phyloP scores from a whole-genome alignment of 23 tunicate genomes.

The Oikopleura vanhoeffeni region DNA sequence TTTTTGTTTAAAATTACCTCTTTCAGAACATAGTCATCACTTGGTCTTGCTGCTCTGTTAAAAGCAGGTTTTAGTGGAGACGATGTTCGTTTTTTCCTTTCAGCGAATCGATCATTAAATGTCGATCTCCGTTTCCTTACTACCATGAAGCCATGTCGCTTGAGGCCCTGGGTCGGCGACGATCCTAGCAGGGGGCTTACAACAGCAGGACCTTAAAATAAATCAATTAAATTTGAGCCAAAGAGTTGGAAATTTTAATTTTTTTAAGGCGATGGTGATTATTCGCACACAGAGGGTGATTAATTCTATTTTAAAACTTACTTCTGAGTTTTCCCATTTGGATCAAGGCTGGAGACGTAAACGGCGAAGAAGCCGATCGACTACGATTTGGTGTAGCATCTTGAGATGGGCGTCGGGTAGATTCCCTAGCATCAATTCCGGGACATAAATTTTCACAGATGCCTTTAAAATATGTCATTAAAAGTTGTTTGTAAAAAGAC shows the following conservation, averaged over 20 bases:
- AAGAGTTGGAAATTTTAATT: too few species aligned
- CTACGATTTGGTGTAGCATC: neutral
- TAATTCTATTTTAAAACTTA: neutral
- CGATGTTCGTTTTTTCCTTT: neutral
- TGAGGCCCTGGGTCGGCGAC: slow-evolving; percentile 7
- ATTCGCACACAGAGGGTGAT: too few species aligned
- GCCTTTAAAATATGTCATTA: neutral
- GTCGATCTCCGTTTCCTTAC: slow-evolving; percentile 4
- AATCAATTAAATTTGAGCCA: too few species aligned
- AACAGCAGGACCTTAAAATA: neutral
- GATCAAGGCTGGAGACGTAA: neutral
- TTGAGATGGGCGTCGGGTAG: neutral
- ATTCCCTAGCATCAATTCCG: neutral
- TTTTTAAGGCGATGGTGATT: too few species aligned
- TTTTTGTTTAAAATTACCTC: too few species aligned
- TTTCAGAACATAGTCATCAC: slow-evolving; percentile 1
- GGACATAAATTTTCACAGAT: neutral
- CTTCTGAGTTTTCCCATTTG: neutral
- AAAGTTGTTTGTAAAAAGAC: neutral
- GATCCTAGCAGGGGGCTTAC: neutral
- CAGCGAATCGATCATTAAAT: neutral
- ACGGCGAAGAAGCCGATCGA: neutral
- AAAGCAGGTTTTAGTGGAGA: neutral
- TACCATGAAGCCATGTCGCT: neutral
- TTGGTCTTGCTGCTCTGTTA: neutral